Evolutionary conservation across 2,888 invertebrate species (phyloP), one percentile per base, ranked within the genome.

Genomic region (Clusia tigrina): DNA sequence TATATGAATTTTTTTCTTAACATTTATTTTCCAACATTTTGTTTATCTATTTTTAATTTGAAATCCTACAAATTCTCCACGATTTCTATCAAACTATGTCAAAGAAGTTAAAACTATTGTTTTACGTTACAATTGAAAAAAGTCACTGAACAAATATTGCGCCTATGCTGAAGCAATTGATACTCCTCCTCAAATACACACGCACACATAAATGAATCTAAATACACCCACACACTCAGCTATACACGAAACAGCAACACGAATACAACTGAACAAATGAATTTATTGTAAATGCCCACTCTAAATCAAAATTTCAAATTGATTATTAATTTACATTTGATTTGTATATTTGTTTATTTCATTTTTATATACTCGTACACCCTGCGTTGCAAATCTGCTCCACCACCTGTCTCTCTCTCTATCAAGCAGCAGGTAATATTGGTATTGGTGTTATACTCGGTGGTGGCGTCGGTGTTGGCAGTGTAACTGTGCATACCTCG

Each of bases 361-460:
- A n/a, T n/a, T n/a, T n/a, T n/a, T n/a, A n/a, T n/a, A n/a, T n/a
- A n/a, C n/a, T n/a, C n/a, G n/a, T n/a, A 32, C 32, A 32, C 32
- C 32, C 32, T 32, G 6, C 32, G 32, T n/a, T n/a, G n/a, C n/a
- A 32, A 32, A 6, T 32, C 32, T n/a, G 42, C 42, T 42, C 24
- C 46, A 46, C 18, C 20, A 12, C 37, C 22, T 25, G 17, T 17
- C 32, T 9, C 32, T 5, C 5, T 15, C 23, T 23, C 22, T 6
- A 52, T 12, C 18, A 18, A 61, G 74, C 74, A 79, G 71, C 81
- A 81, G 81, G 77, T 78, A 79, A 78, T 77, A 76, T 74, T 76
- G 76, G 73, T 71, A 76, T 70, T 64, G 57, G 52, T 58, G 58
- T 64, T 57, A 63, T 63, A 68, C 67, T 64, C 67, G 70, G 66